Percentiles rank a stretch among this genome's conserved stretches.
Conservation (phyloP, 1,140 invertebrate genomes). For the Copidosoma floridanum region DNA sequence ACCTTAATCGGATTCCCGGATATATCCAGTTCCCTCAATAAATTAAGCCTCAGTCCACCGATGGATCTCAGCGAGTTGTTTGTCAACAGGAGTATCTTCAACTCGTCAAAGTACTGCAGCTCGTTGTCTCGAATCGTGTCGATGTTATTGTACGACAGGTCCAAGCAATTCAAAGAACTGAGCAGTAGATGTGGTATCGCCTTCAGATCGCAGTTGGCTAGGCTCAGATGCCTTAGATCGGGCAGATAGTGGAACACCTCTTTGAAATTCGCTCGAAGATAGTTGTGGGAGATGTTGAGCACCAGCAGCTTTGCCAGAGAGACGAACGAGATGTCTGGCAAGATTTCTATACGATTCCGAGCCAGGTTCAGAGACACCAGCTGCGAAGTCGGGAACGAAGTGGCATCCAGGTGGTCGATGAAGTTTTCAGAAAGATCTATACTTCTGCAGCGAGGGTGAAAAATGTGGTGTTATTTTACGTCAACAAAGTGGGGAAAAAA, state of each 20-base stretch:
- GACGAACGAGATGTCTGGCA: slow-evolving; percentile 87
- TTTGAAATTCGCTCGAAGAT: slow-evolving; percentile 81
- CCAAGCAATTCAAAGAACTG: slow-evolving; percentile 69
- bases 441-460: too few species aligned
- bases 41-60: slow-evolving; percentile 60
- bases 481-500: too few species aligned
- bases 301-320: slow-evolving; percentile 74
- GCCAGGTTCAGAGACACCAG: slow-evolving; percentile 77
- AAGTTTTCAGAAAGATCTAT: slow-evolving; percentile 77
- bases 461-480: too few species aligned
- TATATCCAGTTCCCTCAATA: slow-evolving; percentile 64
- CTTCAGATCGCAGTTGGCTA: slow-evolving; percentile 73
- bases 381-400: slow-evolving; percentile 80
- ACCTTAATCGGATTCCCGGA: slow-evolving; percentile 67
- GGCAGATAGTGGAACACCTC: slow-evolving; percentile 87
- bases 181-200: slow-evolving; percentile 71
- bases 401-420: slow-evolving; percentile 83
- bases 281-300: slow-evolving; percentile 78
- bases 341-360: slow-evolving; percentile 76
- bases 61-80: slow-evolving; percentile 67
- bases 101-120: slow-evolving; percentile 62
- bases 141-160: slow-evolving; percentile 74
- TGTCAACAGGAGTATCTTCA: slow-evolving; percentile 66
- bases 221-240: slow-evolving; percentile 71
- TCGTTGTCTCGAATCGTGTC: slow-evolving; percentile 62